Evolutionary conservation across 1,140 invertebrate species (phyloP), one percentile per base, ranked within the genome.

Genomic region (Luehdorfia chinensis): DNA sequence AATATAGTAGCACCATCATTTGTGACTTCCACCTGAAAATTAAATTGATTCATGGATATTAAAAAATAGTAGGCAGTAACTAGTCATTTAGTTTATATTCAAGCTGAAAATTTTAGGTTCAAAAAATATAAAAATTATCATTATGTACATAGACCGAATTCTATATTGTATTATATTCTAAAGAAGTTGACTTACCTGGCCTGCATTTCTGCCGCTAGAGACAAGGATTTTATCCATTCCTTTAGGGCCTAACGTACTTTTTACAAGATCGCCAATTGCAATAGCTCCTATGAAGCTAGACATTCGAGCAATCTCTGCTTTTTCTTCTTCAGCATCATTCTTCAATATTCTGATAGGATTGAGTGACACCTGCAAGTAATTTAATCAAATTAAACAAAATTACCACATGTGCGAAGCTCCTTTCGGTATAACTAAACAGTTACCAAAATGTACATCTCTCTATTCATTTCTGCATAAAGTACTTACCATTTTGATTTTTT

Each of bases 171-270:
- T n/a, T n/a, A n/a, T n/a, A n/a, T n/a, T n/a, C n/a, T n/a, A n/a
- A n/a, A n/a, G n/a, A n/a, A n/a, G n/a, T n/a, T n/a, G n/a, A n/a
- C n/a, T n/a, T 51, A 88, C 87, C 59, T 87, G 85, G 27, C 97
- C 95, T 66, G 93, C 90, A 77, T 92, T 93, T 58, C 95, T 90
- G 9, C 95, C 93, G 62, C 91, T 89, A 28, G 94, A 92, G n/a
- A 98, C 92, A 5, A 99, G 87, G 68, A 99, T 99, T 90, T 99
- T 99, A 83, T 99, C 98, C 98, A 99, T 99, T 75, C 98, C 98
- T 88, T 99, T 99, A 8, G 98, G 98, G 9, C 98, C 98, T 7
- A 99, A 89, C 6, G 98, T 99, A 49, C 95, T 97, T 84, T 99
- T 99, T 0, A 99, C 95, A 33, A 99, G 89, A 87, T 99, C 98